Evolutionary conservation across 1,140 invertebrate species (phyloP), one percentile per base, ranked within the genome.

Genomic region (Macrobrachium nipponense): DNA sequence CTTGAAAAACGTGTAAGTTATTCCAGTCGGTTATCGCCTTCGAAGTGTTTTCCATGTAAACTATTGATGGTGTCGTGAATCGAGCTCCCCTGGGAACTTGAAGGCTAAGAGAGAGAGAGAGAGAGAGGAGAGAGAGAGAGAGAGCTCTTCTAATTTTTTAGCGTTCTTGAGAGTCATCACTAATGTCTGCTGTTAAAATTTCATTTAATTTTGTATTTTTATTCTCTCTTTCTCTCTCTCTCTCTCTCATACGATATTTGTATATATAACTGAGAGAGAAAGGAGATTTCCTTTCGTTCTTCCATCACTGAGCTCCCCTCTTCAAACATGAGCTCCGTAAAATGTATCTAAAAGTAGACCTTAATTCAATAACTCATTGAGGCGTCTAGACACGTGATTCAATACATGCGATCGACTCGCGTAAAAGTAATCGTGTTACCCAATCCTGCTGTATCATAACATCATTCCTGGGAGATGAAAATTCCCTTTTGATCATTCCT

Each of bases 331-430:
- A 36, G 27, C 27, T 4, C 27, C 27, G 27, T 36, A 36, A 36
- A 36, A 36, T 36, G 27, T 36, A 36, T 36, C 27, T 36, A 36
- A 36, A 36, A 36, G 27, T 36, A 51, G 36, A 15, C 44, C 70
- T 36, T 80, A 68, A 68, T 80, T 80, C 79, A 80, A 80, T 80
- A 80, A 80, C 79, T 80, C 79, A 68, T 80, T 80, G 79, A 23
- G 79, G 66, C 64, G 79, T 70, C 70, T 80, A 36, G 79, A 80
- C 70, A 62, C 79, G 36, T 80, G 66, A 80, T 80, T 80, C 79
- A 80, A 80, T 80, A 70, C 66, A 51, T n/a, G 79, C 44, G 79
- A 80, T 80, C 79, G 44, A 43, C 58, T 70, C 79, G 44, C 43
- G 15, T 20, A 51, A 36, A 23, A 58, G 62, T 80, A 80, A 80